Percentiles rank a stretch among this genome's conserved stretches.
phyloP scores from a whole-genome alignment of 1,140 invertebrate genomes.

The Apocrypta bakeri region DNA sequence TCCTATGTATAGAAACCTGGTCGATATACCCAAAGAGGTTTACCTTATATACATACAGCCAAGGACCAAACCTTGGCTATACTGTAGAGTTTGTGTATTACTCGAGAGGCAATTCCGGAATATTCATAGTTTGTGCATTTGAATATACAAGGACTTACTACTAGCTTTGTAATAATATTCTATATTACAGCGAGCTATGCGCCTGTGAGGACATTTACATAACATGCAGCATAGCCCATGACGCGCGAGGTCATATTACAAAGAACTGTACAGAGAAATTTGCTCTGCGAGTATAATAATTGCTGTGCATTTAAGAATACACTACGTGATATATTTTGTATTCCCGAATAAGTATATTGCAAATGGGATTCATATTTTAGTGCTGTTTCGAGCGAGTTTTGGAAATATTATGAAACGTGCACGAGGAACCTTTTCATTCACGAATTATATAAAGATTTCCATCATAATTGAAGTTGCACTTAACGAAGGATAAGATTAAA shows the following conservation, averaged over 20 bases:
- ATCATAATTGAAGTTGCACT: too few species aligned
- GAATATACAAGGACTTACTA: background rate
- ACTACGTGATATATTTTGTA: too few species aligned
- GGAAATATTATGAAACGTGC: too few species aligned
- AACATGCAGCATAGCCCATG: background rate
- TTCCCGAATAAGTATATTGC: too few species aligned
- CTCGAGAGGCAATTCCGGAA: background rate
- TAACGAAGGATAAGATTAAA: too few species aligned
- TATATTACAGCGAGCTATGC: background rate
- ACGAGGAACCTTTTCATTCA: too few species aligned
- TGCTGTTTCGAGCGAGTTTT: too few species aligned
- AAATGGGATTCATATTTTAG: too few species aligned
- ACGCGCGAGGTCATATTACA: background rate
- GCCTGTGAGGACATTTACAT: background rate
- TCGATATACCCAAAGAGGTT: background rate
- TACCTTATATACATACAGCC: background rate
- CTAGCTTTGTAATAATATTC: background rate
- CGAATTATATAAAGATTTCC: too few species aligned
- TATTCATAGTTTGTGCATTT: conserved; percentile 2
- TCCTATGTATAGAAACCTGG: background rate
- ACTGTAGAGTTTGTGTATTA: background rate
- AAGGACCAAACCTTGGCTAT: too few species aligned
- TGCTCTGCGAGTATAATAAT: too few species aligned
- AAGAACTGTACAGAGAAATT: background rate
- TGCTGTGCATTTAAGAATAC: too few species aligned